Conservation (phyloP, 2,113 vertebrate species). For the Electrona antarctica region DNA sequence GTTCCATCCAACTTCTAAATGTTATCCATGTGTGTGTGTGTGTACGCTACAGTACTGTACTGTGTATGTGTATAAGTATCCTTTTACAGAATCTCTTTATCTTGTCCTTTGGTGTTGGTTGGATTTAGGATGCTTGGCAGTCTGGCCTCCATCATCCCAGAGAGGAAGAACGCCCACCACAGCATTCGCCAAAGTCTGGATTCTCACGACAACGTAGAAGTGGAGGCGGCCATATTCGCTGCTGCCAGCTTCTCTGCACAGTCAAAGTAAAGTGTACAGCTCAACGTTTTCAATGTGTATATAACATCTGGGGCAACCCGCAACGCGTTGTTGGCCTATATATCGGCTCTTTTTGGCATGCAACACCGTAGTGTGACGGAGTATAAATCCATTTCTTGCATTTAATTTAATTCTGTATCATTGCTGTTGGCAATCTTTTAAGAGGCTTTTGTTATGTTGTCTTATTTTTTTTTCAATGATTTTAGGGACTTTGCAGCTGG, state of each 20-base stretch:
- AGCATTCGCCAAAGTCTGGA: slow-evolving; percentile 98
- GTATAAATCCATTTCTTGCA: neutral
- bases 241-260: slow-evolving; percentile 97
- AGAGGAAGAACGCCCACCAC: slow-evolving; percentile 97
- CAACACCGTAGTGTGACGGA: too few relatives aligned
- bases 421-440: neutral
- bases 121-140: slow-evolving; percentile 91
- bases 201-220: slow-evolving; percentile 97
- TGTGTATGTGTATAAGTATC: too few relatives aligned
- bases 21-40: too few relatives aligned
- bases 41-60: too few relatives aligned
- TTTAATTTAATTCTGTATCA: neutral
- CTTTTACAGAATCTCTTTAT: too few relatives aligned
- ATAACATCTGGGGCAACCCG: too few relatives aligned
- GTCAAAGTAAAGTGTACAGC: slow-evolving; percentile 85
- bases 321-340: too few relatives aligned
- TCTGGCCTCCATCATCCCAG: slow-evolving; percentile 97
- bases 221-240: slow-evolving; percentile 98
- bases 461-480: slow-evolving; percentile 35
- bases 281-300: too few relatives aligned
- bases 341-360: too few relatives aligned
- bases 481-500: slow-evolving; percentile 95
- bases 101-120: slow-evolving; percentile 1
- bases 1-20: too few relatives aligned
- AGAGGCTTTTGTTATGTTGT: neutral